Evolutionary conservation across 2,888 invertebrate genomes (phyloP).

Genomic region (Standfussiana lucernea): DNA sequence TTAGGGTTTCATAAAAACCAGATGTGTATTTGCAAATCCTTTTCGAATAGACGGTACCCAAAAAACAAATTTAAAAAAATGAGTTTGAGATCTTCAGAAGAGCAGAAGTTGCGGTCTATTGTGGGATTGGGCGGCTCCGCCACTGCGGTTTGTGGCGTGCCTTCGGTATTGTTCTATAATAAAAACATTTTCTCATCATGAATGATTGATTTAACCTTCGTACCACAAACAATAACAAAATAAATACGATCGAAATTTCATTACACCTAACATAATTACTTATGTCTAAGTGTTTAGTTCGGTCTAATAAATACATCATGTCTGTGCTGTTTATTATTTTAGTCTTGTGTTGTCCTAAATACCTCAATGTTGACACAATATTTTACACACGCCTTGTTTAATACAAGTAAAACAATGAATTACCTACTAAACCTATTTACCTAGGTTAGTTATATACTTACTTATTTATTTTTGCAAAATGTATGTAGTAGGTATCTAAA

Average conservation of each 20-base stretch:
- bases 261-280: not conserved
- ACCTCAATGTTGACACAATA: conserved; percentile 23
- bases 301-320: conserved; percentile 9
- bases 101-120: not conserved
- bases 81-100: not conserved
- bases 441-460: not conserved
- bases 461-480: not conserved
- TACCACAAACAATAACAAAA: conserved; percentile 1
- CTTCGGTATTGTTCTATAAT: not conserved
- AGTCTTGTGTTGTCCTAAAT: conserved; percentile 23
- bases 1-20: not conserved
- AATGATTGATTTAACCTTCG: not conserved
- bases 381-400: conserved; percentile 14
- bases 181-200: not conserved
- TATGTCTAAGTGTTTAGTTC: not conserved
- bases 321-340: conserved; percentile 25
- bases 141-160: not conserved
- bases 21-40: not conserved
- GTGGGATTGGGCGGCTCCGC: not conserved
- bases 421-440: not conserved
- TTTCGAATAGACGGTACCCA: not conserved
- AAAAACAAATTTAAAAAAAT: not conserved
- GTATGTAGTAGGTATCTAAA: not conserved
- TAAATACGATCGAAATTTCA: not conserved
- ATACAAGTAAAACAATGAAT: conserved; percentile 15